Evolutionary conservation across 2,888 invertebrate species (phyloP).

Genomic region (Protonemura montana): DNA sequence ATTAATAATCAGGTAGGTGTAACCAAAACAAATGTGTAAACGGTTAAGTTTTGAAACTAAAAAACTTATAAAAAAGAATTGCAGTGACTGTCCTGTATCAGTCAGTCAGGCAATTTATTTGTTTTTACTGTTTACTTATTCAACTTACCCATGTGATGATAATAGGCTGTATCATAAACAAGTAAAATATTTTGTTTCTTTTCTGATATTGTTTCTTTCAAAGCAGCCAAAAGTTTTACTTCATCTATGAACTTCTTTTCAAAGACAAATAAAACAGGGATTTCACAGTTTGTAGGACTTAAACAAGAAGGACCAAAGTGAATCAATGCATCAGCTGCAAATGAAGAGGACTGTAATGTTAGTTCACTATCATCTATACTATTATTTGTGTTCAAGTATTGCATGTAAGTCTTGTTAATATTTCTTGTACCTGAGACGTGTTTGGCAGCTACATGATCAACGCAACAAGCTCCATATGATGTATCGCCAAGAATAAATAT

Average conservation of each 20-base stretch:
- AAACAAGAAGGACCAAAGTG: slow-evolving; percentile 93
- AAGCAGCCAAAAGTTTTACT: slow-evolving; percentile 51
- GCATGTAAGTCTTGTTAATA: too few relatives aligned
- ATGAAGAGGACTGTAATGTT: neutral
- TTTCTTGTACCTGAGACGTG: slow-evolving; percentile 72
- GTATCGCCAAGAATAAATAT: slow-evolving; percentile 89
- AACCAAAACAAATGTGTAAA: too few relatives aligned
- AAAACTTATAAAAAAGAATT: too few relatives aligned
- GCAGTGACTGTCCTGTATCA: too few relatives aligned
- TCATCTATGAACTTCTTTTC: slow-evolving; percentile 69
- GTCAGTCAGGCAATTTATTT: neutral
- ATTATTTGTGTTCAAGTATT: too few relatives aligned
- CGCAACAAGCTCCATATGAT: slow-evolving; percentile 91
- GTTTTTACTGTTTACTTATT: neutral
- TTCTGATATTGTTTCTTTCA: slow-evolving; percentile 38
- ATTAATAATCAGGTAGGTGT: neutral
- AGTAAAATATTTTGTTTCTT: slow-evolving; percentile 54
- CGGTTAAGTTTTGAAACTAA: too few relatives aligned
- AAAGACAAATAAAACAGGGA: slow-evolving; percentile 80
- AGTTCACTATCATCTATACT: too few relatives aligned
- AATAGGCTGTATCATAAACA: slow-evolving; percentile 56
- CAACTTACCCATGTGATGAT: slow-evolving; percentile 43
- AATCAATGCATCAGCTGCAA: slow-evolving; percentile 79
- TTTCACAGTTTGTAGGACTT: slow-evolving; percentile 69
- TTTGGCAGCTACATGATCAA: slow-evolving; percentile 88